Percentiles rank a stretch among this genome's conserved stretches.
These are phyloP conservation scores for Calcarius lapponicus DNA, from an alignment of 2,797 vertebrate genomes.

Conservation along the genomic window DNA sequence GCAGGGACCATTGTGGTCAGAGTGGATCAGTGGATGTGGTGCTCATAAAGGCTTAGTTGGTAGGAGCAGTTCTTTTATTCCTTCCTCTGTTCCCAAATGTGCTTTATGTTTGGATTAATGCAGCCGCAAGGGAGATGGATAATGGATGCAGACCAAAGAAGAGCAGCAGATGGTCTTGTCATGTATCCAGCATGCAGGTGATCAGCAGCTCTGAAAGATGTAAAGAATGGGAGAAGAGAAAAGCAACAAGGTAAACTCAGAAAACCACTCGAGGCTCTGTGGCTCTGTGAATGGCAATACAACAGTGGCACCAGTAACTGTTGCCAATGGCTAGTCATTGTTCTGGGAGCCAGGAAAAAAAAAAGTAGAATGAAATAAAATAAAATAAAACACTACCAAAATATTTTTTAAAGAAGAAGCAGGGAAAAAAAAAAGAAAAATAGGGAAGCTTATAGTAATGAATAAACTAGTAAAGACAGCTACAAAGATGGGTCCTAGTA, in stretches of 20 bases:
- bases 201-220: background rate
- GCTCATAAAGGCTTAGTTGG: background rate
- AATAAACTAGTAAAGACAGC: background rate
- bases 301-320: background rate
- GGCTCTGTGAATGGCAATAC: background rate
- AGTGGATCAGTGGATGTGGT: background rate
- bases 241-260: background rate
- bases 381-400: background rate
- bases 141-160: background rate
- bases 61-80: background rate
- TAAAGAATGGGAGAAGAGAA: background rate
- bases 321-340: background rate
- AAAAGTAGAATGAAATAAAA: background rate
- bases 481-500: background rate
- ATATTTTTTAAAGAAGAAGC: background rate
- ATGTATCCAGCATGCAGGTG: background rate
- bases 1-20: background rate
- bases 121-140: background rate
- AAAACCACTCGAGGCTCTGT: background rate
- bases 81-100: background rate
- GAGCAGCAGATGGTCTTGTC: background rate
- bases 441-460: background rate
- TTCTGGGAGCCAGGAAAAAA: background rate
- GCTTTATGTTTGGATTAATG: background rate
- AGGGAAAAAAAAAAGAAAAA: background rate